Evolutionary conservation across 1,140 invertebrate genomes (phyloP).

Genomic region (Saxidomus purpurata): DNA sequence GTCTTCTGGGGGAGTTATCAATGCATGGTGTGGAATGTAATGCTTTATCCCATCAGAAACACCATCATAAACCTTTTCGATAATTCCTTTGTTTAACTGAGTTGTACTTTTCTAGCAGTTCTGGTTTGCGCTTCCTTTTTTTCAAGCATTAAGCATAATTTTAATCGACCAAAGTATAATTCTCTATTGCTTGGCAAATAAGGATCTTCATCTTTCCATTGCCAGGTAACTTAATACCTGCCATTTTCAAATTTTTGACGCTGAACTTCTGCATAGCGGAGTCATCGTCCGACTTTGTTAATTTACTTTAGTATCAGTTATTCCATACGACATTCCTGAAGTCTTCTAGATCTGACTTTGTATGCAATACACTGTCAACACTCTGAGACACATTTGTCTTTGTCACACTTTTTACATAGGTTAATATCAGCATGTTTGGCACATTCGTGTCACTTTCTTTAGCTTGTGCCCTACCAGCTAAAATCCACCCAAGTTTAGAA

Average conservation of each 20-base stretch:
- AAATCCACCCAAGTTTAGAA: constrained; percentile 8
- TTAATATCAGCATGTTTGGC: constrained; percentile 21
- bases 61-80: constrained; percentile 1
- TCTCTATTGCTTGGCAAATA: background rate
- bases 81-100: constrained; percentile 13
- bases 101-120: constrained; percentile 2
- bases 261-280: background rate
- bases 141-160: background rate
- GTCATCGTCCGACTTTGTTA: background rate
- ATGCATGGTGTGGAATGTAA: constrained; percentile 49
- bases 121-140: background rate
- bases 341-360: background rate
- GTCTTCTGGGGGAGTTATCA: constrained; percentile 14
- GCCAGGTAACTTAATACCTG: background rate
- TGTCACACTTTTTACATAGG: background rate
- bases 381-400: background rate
- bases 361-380: too few relatives aligned
- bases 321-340: background rate
- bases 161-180: background rate
- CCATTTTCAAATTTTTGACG: background rate
- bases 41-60: background rate
- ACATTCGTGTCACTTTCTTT: background rate
- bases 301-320: background rate
- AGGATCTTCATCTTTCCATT: background rate
- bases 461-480: background rate